Conservation (phyloP, 2,113 vertebrate genomes). For the Brevimyrus niger region DNA sequence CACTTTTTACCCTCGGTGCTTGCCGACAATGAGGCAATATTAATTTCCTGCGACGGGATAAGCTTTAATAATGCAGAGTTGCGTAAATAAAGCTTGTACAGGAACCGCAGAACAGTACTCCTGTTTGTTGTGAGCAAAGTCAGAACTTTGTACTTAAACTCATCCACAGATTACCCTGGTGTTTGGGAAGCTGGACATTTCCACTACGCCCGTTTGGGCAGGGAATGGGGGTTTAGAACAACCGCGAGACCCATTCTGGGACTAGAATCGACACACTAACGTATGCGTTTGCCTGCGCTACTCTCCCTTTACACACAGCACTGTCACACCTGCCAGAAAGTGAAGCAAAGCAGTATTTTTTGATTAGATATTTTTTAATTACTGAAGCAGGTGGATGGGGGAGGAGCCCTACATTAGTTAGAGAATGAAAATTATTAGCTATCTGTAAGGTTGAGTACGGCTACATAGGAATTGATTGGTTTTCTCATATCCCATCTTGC, state of each 20-base stretch:
- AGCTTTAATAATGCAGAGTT: conserved; percentile 28
- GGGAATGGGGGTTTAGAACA: background rate
- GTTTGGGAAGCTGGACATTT: background rate
- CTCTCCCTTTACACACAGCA: background rate
- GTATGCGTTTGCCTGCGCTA: background rate
- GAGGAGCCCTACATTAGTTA: background rate
- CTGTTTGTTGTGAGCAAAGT: background rate
- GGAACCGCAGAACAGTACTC: background rate
- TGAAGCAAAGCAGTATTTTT: background rate
- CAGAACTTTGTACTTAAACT: background rate
- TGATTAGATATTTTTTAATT: background rate
- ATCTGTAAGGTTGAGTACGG: background rate
- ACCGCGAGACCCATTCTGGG: background rate
- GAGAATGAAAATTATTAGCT: background rate
- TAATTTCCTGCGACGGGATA: conserved; percentile 19
- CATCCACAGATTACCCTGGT: background rate
- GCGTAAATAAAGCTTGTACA: background rate
- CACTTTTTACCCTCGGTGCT: background rate
- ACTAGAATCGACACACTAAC: background rate
- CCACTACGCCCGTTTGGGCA: background rate
- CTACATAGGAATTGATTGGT: background rate
- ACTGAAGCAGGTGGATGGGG: background rate
- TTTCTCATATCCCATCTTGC: background rate
- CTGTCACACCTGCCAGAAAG: background rate
- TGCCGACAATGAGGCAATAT: conserved; percentile 15